phyloP scores from a whole-genome alignment of 2,113 vertebrate species.

The Sinocyclocheilus grahami region DNA sequence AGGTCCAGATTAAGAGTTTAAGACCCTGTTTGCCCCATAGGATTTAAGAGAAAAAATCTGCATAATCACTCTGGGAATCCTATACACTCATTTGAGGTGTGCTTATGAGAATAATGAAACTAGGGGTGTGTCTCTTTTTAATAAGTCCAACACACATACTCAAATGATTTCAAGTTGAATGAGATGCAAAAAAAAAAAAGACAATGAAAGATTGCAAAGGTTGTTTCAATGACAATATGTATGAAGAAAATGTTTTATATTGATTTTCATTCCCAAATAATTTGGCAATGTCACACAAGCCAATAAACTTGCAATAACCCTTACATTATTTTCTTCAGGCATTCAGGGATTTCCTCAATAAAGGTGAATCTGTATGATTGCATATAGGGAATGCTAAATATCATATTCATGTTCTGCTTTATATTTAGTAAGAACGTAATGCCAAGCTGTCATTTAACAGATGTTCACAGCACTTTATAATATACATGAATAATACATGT shows the following conservation, averaged over 20 bases:
- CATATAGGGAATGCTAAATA: not conserved
- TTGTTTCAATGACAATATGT: not conserved
- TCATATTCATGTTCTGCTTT: not conserved
- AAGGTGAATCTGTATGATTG: not conserved
- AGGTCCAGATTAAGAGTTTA: slow-evolving; percentile 18
- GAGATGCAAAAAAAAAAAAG: not conserved
- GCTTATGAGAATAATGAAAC: not conserved
- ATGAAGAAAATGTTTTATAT: not conserved
- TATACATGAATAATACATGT: not conserved
- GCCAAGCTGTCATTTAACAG: not conserved
- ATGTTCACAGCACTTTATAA: not conserved
- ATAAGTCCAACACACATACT: not conserved
- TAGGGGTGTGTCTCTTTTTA: not conserved
- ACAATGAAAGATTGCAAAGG: not conserved
- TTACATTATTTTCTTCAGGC: not conserved
- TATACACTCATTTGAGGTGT: not conserved
- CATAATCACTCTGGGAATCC: not conserved
- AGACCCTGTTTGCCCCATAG: not conserved
- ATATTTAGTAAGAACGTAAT: not conserved
- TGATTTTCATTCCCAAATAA: not conserved
- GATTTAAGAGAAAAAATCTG: not conserved
- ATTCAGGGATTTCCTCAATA: not conserved
- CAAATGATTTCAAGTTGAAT: not conserved
- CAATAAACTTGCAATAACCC: not conserved
- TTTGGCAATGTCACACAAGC: not conserved